These are phyloP conservation scores for Pegoplata infirma DNA, from an alignment of 2,888 invertebrate species.

Conservation along the genomic window DNA sequence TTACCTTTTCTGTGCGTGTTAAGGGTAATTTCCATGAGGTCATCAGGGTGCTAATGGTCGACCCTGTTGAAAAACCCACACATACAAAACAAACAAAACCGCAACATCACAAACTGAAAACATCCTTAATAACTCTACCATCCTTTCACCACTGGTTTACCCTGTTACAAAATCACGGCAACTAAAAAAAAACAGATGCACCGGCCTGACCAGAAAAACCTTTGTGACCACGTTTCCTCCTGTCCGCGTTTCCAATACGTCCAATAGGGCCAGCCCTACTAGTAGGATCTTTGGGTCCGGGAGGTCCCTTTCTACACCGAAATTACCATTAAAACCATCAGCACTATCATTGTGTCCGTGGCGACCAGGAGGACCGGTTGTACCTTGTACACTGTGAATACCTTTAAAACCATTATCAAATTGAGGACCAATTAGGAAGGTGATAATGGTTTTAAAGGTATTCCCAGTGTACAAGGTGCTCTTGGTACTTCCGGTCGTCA, in stretches of 20 bases:
- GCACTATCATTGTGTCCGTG: constrained; percentile 87
- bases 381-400: too few relatives aligned
- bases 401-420: too few relatives aligned
- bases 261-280: constrained; percentile 82
- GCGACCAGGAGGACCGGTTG: constrained; percentile 75
- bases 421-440: too few relatives aligned
- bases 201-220: constrained; percentile 85
- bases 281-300: constrained; percentile 82
- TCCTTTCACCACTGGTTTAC: too few relatives aligned
- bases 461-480: constrained; percentile 81
- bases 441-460: constrained; percentile 77
- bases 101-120: too few relatives aligned
- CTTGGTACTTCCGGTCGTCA: constrained; percentile 93
- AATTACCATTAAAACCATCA: constrained; percentile 87
- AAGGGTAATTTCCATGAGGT: too few relatives aligned
- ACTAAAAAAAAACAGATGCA: constrained; percentile 80
- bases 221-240: constrained; percentile 83
- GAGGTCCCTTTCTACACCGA: constrained; percentile 85
- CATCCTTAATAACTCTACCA: too few relatives aligned
- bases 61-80: too few relatives aligned
- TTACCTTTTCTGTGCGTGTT: too few relatives aligned
- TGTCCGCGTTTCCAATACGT: constrained; percentile 83
- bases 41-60: too few relatives aligned
- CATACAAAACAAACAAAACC: too few relatives aligned
- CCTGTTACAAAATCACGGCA: too few relatives aligned